phyloP scores from a whole-genome alignment of 1,140 invertebrate species.

The Calephelis nemesis region DNA sequence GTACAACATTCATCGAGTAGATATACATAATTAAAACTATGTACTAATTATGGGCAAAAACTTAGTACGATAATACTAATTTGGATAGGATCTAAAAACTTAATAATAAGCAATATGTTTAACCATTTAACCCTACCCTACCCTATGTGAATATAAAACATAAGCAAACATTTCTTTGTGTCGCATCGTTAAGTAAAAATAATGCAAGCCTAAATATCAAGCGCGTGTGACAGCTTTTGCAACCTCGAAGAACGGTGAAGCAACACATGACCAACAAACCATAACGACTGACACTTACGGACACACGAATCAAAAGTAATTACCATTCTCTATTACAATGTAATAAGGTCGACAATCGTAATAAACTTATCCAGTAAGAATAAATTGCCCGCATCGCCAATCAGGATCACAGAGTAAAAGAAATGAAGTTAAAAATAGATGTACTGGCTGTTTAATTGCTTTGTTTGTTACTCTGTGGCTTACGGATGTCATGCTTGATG shows the following conservation, averaged over 20 bases:
- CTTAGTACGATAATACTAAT: too few species aligned
- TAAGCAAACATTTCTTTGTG: too few species aligned
- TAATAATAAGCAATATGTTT: too few species aligned
- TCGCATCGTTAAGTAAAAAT: background rate
- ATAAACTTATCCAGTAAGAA: constrained; percentile 11
- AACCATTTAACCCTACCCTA: too few species aligned
- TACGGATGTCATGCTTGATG: constrained; percentile 49
- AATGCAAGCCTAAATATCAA: constrained; percentile 40
- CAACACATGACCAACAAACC: constrained; percentile 54
- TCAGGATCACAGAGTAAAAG: constrained; percentile 31
- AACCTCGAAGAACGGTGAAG: constrained; percentile 56
- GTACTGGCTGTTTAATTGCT: constrained; percentile 26
- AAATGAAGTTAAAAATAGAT: constrained; percentile 19
- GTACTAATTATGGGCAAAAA: too few species aligned
- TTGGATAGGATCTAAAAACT: too few species aligned
- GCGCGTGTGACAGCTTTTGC: constrained; percentile 60
- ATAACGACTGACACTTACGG: constrained; percentile 59
- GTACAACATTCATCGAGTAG: too few species aligned
- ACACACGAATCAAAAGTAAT: constrained; percentile 20
- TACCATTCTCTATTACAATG: constrained; percentile 13
- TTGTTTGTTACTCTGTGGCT: constrained; percentile 36
- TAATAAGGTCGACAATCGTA: constrained; percentile 24
- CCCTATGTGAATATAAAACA: too few species aligned
- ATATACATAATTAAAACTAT: too few species aligned
- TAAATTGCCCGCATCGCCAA: constrained; percentile 24